A percentile compares a stretch with the other conserved stretches of the same genome.
These are phyloP conservation scores for Ceratosolen solmsi DNA, from an alignment of 1,140 invertebrate species.

Conservation along the genomic window DNA sequence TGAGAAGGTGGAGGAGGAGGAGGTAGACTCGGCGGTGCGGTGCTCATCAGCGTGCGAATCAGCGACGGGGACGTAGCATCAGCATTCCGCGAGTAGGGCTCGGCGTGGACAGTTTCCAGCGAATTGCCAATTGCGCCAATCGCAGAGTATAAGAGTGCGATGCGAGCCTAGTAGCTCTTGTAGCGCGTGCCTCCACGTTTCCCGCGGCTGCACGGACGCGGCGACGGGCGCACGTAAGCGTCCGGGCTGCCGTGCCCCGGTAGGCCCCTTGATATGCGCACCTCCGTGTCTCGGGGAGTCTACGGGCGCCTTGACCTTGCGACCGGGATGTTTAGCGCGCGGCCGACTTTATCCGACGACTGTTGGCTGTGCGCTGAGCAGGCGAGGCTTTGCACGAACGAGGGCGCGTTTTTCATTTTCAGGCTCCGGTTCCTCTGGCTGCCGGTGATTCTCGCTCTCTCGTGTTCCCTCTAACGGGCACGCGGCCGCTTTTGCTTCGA, in stretches of 20 bases:
- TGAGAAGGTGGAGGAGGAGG: neutral
- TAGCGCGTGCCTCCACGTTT: constrained; percentile 67
- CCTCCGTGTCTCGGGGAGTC: no score
- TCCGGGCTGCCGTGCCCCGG: constrained; percentile 5
- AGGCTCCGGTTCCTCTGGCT: no score
- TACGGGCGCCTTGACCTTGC: constrained; percentile 20
- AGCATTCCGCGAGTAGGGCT: constrained; percentile 58
- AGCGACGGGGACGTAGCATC: constrained; percentile 51
- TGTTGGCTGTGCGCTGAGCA: no score
- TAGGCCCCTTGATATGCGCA: constrained; percentile 9
- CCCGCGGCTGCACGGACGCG: constrained; percentile 21
- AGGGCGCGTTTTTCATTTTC: no score
- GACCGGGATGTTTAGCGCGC: neutral
- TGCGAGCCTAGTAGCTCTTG: neutral
- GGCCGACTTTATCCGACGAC: neutral
- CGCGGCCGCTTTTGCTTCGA: no score
- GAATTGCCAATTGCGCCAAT: constrained; percentile 66
- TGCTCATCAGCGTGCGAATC: neutral
- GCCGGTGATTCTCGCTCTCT: no score
- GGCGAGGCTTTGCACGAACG: no score
- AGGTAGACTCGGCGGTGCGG: neutral
- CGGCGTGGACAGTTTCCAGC: constrained; percentile 60
- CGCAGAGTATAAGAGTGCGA: constrained; percentile 44
- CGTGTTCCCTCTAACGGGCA: no score
- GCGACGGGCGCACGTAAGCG: constrained; percentile 26